Evolutionary conservation across 2,888 invertebrate genomes (phyloP).

Genomic region (Leptinotarsa rubiginosa): DNA sequence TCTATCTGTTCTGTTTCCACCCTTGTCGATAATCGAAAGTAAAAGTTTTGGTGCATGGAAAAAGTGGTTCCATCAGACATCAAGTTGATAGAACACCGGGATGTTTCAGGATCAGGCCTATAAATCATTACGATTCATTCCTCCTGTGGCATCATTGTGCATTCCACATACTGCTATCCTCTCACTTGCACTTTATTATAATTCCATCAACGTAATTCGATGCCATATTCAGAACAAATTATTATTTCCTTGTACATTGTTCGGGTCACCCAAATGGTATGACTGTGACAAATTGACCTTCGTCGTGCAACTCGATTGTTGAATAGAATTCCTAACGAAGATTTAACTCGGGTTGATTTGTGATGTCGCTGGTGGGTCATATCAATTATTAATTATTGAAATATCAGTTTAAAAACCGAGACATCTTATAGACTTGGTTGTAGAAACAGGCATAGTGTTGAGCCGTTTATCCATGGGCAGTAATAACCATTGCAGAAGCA

Average conservation of each 20-base stretch:
- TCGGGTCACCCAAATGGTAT: slow-evolving; percentile 1
- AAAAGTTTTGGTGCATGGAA: too few relatives aligned
- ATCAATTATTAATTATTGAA: slow-evolving; percentile 2
- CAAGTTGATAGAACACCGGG: too few relatives aligned
- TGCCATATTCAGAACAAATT: slow-evolving; percentile 26
- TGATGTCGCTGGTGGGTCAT: neutral
- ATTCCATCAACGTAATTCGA: slow-evolving; percentile 19
- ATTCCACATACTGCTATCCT: neutral
- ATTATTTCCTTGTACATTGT: slow-evolving; percentile 4
- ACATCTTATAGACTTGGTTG: too few relatives aligned
- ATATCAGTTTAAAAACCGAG: neutral
- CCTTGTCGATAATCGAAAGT: too few relatives aligned
- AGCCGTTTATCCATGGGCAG: too few relatives aligned
- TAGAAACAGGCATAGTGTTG: too few relatives aligned
- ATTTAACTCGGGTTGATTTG: neutral
- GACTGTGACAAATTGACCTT: slow-evolving; percentile 12
- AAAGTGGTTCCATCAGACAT: too few relatives aligned
- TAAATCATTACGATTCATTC: neutral
- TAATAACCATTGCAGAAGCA: too few relatives aligned
- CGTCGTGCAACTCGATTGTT: slow-evolving; percentile 2
- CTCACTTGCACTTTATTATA: slow-evolving; percentile 24
- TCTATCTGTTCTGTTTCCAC: too few relatives aligned
- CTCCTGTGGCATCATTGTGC: neutral
- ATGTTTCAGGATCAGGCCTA: neutral
- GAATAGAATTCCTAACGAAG: slow-evolving; percentile 6